Percentiles rank a stretch among this genome's conserved stretches.
These are phyloP conservation scores for Pristionchus mayeri DNA, from an alignment of 2,888 invertebrate genomes.

Conservation along the genomic window DNA sequence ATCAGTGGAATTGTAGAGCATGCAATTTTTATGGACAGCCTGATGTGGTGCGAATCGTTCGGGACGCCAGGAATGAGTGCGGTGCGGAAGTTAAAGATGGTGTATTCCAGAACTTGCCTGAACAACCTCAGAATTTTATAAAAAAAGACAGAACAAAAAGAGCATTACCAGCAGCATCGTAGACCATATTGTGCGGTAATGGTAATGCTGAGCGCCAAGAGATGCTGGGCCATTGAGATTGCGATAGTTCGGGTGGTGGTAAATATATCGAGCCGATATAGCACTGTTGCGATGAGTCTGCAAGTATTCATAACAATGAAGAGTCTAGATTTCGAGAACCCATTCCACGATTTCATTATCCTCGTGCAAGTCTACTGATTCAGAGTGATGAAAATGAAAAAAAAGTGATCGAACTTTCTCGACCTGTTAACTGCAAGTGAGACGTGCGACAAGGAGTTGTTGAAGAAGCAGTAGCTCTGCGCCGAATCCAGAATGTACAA, in stretches of 20 bases:
- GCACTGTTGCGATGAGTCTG: background rate
- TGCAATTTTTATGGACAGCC: background rate
- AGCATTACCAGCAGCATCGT: background rate
- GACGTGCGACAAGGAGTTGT: background rate
- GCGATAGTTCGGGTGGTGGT: background rate
- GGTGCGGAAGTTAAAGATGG: constrained; percentile 2
- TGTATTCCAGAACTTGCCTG: background rate
- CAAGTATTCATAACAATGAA: background rate
- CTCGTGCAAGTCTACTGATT: background rate
- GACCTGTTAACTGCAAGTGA: background rate
- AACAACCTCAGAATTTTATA: background rate
- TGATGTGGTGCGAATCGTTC: background rate
- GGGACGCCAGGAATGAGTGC: background rate
- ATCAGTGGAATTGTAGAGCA: background rate
- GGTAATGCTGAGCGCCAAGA: background rate
- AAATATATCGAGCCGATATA: background rate
- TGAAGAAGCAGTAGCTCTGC: constrained; percentile 33
- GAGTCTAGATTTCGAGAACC: background rate
- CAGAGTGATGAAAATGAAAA: background rate
- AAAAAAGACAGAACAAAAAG: background rate
- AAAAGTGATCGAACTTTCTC: background rate
- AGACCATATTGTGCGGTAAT: background rate
- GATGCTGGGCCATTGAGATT: background rate
- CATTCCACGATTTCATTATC: background rate
- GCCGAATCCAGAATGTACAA: background rate